Conservation (phyloP, 2,113 vertebrate genomes). For the Rhabdomys dilectus region DNA sequence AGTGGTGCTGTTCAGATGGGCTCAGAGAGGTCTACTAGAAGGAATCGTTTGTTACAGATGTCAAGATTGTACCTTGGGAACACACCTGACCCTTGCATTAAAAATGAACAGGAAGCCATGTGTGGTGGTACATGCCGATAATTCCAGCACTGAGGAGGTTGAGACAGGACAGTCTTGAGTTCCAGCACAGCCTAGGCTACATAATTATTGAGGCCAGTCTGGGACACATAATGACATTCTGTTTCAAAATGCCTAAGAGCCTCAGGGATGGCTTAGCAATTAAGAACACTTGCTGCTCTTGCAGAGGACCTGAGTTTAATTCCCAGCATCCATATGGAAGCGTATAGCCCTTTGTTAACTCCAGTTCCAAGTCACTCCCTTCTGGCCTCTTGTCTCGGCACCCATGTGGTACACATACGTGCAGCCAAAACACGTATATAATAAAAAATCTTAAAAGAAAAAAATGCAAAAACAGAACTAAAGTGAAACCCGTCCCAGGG, state of each 20-base stretch:
- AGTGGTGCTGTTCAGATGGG: background rate
- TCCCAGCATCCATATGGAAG: too few species aligned
- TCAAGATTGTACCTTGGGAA: background rate
- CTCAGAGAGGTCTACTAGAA: background rate
- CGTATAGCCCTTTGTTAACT: background rate
- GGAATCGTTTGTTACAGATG: background rate
- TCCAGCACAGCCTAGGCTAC: background rate
- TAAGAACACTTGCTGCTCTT: background rate
- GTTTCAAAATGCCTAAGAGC: background rate
- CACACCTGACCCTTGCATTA: background rate
- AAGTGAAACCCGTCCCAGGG: too few species aligned
- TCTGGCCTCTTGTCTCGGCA: background rate
- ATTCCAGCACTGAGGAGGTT: background rate
- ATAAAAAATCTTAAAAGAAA: too few species aligned
- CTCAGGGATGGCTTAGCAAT: background rate
- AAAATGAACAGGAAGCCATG: background rate
- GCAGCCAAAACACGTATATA: background rate
- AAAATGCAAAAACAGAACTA: background rate
- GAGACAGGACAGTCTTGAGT: background rate
- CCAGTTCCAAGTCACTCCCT: background rate
- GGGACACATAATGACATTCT: too few species aligned
- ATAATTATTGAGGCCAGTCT: background rate
- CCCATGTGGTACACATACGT: background rate
- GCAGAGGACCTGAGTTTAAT: background rate
- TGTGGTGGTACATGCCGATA: background rate